Evolutionary conservation across 2,113 vertebrate genomes (phyloP).

Genomic region (Mastomys natalensis): DNA sequence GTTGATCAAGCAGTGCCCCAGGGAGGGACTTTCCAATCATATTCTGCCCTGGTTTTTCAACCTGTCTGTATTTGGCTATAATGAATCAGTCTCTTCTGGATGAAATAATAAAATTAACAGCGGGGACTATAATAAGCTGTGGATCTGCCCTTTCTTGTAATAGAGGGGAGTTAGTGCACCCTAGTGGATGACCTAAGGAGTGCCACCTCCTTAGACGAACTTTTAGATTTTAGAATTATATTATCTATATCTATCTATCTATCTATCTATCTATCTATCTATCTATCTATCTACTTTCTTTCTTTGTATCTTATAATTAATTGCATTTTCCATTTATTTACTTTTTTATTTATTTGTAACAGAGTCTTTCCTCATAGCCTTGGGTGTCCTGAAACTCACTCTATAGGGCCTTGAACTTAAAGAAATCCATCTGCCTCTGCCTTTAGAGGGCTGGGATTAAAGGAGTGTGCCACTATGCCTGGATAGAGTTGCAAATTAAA

Average conservation of each 20-base stretch:
- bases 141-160: background rate
- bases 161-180: background rate
- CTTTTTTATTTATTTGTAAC: background rate
- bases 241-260: background rate
- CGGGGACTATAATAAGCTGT: background rate
- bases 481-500: too few relatives aligned
- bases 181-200: background rate
- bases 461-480: background rate
- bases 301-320: background rate
- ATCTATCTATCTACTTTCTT: background rate
- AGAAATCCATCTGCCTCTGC: background rate
- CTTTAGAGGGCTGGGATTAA: background rate
- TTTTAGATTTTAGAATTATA: background rate
- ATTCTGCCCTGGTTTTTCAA: background rate
- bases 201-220: background rate
- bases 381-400: background rate
- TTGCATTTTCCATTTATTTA: background rate
- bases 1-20: background rate
- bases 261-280: background rate
- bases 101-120: background rate
- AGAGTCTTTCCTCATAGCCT: background rate
- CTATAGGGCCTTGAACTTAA: background rate
- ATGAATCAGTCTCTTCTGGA: background rate
- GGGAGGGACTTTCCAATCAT: background rate
- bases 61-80: background rate